Base-by-base conservation (phyloP, 2,797 vertebrate species). In the Tympanoctomys barrerae region DNA sequence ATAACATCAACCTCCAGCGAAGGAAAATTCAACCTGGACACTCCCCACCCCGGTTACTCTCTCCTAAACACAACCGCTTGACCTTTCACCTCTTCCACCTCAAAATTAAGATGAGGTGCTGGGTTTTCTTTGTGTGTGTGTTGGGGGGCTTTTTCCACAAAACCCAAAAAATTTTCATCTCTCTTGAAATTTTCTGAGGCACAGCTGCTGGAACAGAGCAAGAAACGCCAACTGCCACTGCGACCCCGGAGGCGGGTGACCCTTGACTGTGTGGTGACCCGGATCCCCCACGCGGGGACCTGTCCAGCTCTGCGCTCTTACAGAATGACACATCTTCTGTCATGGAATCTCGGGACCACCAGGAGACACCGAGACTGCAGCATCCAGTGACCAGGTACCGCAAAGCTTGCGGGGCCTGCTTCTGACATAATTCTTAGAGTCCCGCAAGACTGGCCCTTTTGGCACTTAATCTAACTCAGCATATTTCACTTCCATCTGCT, bases 401-500 rank as follows among this genome's bases (percentile, higher is more conserved):
- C 84, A 39, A 95, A 93, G 79, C 4, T 64, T 19, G 57, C 0
- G 13, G 68, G 61, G 31, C 75, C 93, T 92, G 75, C 78, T 61
- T 87, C 42, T 75, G 89, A 4, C 46, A 0, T 49, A 24, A 78
- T 82, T 91, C 49, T 92, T 42, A 12, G 68, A 84, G n/a, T 14
- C 59, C 95, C 91, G 33, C 49, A 87, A 80, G 75, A 77, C 57
- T 90, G 59, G 28, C 87, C 86, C 9, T 82, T 66, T 87, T 52
- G 91, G 66, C 54, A 87, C 90, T 95, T 94, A 83, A 61, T 36
- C 90, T 89, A 96, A 81, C 77, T 81, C 84, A 87, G 70, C 75
- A 78, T 36, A 81, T 94, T 95, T 93, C 75, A 75, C 89, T 92
- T 81, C 83, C 66, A 87, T 94, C 80, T 84, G 36, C 91, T 96